These are phyloP conservation scores for Herpetotheres cachinnans DNA, from an alignment of 2,113 vertebrate genomes.

Conservation along the genomic window DNA sequence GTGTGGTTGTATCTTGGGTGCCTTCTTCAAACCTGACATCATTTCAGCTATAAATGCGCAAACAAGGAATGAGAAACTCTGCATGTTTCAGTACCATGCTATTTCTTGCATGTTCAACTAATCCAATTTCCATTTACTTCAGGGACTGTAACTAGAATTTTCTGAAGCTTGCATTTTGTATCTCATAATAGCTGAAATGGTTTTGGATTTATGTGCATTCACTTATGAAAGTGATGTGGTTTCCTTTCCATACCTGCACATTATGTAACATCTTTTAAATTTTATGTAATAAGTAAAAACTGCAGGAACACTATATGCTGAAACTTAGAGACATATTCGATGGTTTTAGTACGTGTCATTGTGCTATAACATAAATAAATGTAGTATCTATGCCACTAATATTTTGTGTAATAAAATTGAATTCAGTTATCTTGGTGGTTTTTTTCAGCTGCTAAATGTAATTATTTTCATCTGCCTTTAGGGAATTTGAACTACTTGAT, in stretches of 20 bases:
- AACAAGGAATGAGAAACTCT: background rate
- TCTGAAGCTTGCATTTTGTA: background rate
- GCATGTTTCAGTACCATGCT: background rate
- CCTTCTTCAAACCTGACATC: background rate
- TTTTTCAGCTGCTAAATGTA: background rate
- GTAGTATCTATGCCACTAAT: background rate
- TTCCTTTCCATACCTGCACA: background rate
- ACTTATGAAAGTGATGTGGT: background rate
- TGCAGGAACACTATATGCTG: background rate
- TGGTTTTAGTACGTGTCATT: background rate
- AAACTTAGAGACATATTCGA: background rate
- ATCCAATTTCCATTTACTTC: background rate
- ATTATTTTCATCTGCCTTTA: slow-evolving; percentile 8
- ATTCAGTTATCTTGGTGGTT: background rate
- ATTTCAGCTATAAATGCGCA: background rate
- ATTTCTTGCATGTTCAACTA: background rate
- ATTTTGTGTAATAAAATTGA: background rate
- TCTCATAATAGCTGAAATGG: background rate
- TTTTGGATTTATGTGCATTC: background rate
- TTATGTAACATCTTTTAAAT: background rate
- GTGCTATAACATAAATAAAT: background rate
- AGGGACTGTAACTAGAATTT: background rate
- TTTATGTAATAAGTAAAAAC: background rate
- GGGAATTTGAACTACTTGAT: background rate
- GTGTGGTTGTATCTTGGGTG: background rate